Percentiles rank a stretch among this genome's conserved stretches.
Conservation (phyloP, 2,797 vertebrate species). For the Apogon talboti region DNA sequence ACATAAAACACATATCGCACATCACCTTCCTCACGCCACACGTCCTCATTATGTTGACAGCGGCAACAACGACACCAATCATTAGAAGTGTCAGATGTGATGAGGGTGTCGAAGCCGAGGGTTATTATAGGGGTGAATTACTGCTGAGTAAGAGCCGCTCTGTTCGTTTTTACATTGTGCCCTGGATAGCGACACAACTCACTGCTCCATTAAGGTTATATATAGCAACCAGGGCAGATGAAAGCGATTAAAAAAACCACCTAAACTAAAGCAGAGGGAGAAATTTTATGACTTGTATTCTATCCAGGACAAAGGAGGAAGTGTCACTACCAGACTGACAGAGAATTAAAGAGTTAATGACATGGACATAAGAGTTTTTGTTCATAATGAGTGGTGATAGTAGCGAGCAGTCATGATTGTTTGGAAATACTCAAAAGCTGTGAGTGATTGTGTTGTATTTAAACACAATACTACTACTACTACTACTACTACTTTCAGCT, state of each 20-base stretch:
- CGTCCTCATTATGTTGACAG: conserved; percentile 34
- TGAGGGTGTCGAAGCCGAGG: conserved; percentile 33
- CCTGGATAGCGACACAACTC: conserved; percentile 34
- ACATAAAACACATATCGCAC: conserved; percentile 4
- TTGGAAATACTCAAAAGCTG: conserved; percentile 8
- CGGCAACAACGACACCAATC: conserved; percentile 34
- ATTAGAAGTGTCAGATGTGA: conserved; percentile 33
- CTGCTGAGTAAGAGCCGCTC: conserved; percentile 47
- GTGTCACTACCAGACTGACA: conserved; percentile 28
- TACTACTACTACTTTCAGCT: too few species aligned
- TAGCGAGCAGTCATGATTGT: conserved; percentile 10
- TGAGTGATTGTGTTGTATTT: conserved; percentile 18
- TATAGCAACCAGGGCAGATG: conserved; percentile 63
- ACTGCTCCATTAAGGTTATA: conserved; percentile 59
- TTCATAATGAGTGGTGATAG: conserved; percentile 16
- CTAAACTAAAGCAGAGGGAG: conserved; percentile 43
- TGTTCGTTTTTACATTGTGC: conserved; percentile 36
- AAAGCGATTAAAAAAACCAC: conserved; percentile 36
- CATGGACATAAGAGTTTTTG: conserved; percentile 34
- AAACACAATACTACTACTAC: too few species aligned
- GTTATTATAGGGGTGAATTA: conserved; percentile 50
- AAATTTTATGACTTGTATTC: conserved; percentile 39
- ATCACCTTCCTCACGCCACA: conserved; percentile 8
- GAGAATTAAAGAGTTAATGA: conserved; percentile 46
- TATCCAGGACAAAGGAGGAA: conserved; percentile 46